A percentile compares a stretch with the other conserved stretches of the same genome.
phyloP scores from a whole-genome alignment of 2,797 vertebrate genomes.

The Takifugu ocellatus region DNA sequence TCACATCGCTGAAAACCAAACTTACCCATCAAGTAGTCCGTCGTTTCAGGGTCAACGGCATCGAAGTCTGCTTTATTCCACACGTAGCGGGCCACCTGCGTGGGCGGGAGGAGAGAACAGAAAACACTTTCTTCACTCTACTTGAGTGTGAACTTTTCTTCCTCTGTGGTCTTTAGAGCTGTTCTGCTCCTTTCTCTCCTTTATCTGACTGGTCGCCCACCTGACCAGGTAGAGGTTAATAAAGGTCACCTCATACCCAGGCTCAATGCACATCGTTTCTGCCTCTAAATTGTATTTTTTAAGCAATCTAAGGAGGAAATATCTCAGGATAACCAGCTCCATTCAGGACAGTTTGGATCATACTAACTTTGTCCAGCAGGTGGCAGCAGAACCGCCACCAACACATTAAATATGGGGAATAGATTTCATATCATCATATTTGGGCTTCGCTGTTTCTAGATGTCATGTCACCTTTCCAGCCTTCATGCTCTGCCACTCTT shows the following conservation, averaged over 20 bases:
- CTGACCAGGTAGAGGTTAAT: too few relatives aligned
- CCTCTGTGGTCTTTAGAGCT: not conserved
- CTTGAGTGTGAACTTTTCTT: constrained; percentile 6
- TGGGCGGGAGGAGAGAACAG: not conserved
- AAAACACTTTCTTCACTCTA: not conserved
- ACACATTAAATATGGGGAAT: not conserved
- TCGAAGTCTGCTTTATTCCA: constrained; percentile 76
- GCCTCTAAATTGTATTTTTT: too few relatives aligned
- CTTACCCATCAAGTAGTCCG: constrained; percentile 79
- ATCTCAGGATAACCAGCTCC: too few relatives aligned
- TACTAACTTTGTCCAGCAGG: too few relatives aligned
- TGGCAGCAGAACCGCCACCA: too few relatives aligned
- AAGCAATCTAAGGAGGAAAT: too few relatives aligned
- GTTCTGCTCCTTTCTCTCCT: too few relatives aligned
- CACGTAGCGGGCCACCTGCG: constrained; percentile 71
- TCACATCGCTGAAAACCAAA: not conserved
- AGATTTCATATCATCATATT: not conserved
- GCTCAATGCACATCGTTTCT: too few relatives aligned
- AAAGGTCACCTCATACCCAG: too few relatives aligned
- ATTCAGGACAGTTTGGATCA: too few relatives aligned
- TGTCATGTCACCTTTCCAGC: constrained; percentile 61
- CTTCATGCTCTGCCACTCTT: constrained; percentile 72
- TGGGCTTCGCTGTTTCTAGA: not conserved
- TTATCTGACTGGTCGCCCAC: too few relatives aligned
- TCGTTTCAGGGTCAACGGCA: constrained; percentile 68